phyloP scores from a whole-genome alignment of 1,140 invertebrate species.

The Schmidtea mediterranea region DNA sequence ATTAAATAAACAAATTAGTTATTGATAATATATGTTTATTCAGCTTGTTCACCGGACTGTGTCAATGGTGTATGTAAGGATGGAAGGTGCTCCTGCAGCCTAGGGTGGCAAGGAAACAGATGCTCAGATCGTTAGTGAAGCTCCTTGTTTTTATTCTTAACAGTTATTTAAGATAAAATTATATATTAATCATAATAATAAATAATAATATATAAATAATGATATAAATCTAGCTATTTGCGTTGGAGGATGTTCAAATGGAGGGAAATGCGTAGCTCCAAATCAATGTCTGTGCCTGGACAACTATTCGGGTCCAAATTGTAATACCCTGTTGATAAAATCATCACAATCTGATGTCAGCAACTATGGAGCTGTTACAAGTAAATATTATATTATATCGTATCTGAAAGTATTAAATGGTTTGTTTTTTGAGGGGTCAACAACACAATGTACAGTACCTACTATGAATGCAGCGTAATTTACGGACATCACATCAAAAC shows the following conservation, averaged over 20 bases:
- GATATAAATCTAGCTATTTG: constrained; percentile 43
- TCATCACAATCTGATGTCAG: constrained; percentile 28
- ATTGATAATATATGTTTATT: no score
- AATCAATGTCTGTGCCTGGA: constrained; percentile 42
- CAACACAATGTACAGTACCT: neutral
- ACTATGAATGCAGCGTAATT: constrained; percentile 32
- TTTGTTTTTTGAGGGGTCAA: neutral
- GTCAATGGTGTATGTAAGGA: constrained; percentile 30
- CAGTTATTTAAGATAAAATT: no score
- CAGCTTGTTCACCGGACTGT: constrained; percentile 12
- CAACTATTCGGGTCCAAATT: constrained; percentile 42
- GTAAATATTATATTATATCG: constrained; percentile 37
- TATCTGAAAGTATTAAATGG: neutral
- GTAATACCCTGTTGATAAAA: constrained; percentile 28
- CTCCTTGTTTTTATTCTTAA: no score
- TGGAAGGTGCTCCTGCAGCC: constrained; percentile 30
- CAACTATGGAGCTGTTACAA: constrained; percentile 40
- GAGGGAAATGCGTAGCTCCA: constrained; percentile 42
- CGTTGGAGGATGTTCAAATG: constrained; percentile 42
- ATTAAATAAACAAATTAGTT: no score
- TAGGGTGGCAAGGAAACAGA: constrained; percentile 33
- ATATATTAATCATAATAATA: no score
- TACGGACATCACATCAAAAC: constrained; percentile 6
- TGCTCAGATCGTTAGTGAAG: constrained; percentile 29
- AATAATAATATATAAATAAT: no score